Evolutionary conservation across 2,113 vertebrate species (phyloP).

Genomic region (Nycticebus coucang): DNA sequence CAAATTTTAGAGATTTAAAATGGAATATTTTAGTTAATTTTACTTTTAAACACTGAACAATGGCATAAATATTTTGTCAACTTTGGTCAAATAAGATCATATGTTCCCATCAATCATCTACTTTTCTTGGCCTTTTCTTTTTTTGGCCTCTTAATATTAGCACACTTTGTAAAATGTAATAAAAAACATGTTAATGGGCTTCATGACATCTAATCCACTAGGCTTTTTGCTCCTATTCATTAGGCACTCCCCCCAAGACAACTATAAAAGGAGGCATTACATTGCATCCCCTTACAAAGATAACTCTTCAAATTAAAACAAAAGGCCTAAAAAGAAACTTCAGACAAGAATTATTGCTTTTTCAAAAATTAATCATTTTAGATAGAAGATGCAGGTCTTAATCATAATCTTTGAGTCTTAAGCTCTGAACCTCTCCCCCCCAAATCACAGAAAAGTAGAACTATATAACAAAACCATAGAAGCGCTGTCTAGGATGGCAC

Average conservation of each 20-base stretch:
- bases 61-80: background rate
- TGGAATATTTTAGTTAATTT: conserved; percentile 23
- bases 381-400: background rate
- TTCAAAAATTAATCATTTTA: background rate
- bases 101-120: conserved; percentile 11
- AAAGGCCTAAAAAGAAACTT: background rate
- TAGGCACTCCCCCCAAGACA: conserved; percentile 4
- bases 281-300: conserved; percentile 22
- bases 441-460: background rate
- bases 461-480: background rate
- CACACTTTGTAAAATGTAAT: background rate
- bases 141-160: background rate
- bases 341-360: background rate
- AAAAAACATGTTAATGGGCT: conserved; percentile 20
- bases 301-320: conserved; percentile 33
- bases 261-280: background rate
- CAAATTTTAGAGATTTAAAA: background rate
- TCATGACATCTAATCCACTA: conserved; percentile 26
- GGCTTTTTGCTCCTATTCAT: background rate
- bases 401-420: background rate
- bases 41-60: conserved; percentile 23
- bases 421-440: background rate
- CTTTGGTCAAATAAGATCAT: conserved; percentile 27
- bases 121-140: conserved; percentile 42
- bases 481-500: background rate